A percentile compares a stretch with the other conserved stretches of the same genome.
phyloP scores from a whole-genome alignment of 2,113 vertebrate species.

The Tychaedon coryphoeus region DNA sequence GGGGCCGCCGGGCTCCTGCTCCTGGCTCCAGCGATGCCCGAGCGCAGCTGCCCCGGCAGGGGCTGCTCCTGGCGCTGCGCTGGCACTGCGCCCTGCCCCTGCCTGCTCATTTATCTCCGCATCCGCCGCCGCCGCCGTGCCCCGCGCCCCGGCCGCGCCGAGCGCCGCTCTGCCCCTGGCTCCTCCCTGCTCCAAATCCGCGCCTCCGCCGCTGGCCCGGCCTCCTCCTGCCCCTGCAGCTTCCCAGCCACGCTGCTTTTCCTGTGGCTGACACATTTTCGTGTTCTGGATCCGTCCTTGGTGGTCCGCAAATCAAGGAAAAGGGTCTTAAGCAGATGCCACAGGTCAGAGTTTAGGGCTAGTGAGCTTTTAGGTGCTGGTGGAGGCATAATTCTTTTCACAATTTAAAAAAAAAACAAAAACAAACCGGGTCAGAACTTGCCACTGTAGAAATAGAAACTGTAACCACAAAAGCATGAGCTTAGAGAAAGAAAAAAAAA shows the following conservation, averaged over 20 bases:
- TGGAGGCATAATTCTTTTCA: not conserved
- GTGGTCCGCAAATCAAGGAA: not conserved
- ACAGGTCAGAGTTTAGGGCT: not conserved
- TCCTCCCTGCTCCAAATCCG: constrained; percentile 35
- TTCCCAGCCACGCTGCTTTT: not conserved
- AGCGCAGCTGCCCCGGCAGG: not conserved
- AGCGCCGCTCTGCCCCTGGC: not conserved
- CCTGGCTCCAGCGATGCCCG: not conserved
- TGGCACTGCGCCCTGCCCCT: not conserved
- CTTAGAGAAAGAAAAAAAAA: not conserved
- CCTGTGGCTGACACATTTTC: not conserved
- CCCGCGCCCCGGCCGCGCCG: not conserved
- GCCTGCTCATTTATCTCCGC: constrained; percentile 7
- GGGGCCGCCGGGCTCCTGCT: not conserved
- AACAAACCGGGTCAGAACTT: not conserved
- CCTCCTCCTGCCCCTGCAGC: not conserved
- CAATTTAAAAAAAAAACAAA: no score
- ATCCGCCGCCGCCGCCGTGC: not conserved
- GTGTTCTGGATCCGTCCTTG: not conserved
- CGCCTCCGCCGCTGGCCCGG: constrained; percentile 12
- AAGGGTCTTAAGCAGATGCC: not conserved
- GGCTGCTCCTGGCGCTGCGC: not conserved
- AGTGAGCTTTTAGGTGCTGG: not conserved
- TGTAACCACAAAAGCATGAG: constrained; percentile 10
- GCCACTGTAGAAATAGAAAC: constrained; percentile 2